These are phyloP conservation scores for Helicoverpa armigera DNA, from an alignment of 1,140 invertebrate genomes.

Conservation along the genomic window DNA sequence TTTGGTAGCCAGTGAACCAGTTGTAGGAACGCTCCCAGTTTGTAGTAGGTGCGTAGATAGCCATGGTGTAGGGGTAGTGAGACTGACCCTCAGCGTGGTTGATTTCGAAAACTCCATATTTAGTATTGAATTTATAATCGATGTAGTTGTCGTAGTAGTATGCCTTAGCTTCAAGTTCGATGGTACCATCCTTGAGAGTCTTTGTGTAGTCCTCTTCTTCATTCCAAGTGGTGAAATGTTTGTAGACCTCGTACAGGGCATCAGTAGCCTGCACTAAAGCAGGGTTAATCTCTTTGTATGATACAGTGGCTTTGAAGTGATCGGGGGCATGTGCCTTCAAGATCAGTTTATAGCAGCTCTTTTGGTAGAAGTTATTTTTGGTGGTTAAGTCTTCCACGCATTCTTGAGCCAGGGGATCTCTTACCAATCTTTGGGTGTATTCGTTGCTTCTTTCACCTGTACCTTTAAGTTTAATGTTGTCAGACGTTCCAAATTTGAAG, in stretches of 20 bases:
- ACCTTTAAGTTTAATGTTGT: conserved; percentile 81
- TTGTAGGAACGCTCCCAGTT: conserved; percentile 75
- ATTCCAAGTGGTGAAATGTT: conserved; percentile 68
- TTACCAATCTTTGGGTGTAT: conserved; percentile 82
- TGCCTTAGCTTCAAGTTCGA: conserved; percentile 81
- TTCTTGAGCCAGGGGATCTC: conserved; percentile 72
- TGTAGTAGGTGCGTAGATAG: conserved; percentile 80
- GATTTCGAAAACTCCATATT: conserved; percentile 72
- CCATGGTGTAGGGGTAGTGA: conserved; percentile 66
- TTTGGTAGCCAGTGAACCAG: conserved; percentile 71
- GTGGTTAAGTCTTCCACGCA: conserved; percentile 85
- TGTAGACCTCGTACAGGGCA: conserved; percentile 70
- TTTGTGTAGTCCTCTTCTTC: conserved; percentile 72
- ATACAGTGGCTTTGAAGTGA: conserved; percentile 74
- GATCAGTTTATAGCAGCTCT: conserved; percentile 86
- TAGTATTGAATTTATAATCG: conserved; percentile 79
- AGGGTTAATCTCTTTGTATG: conserved; percentile 82
- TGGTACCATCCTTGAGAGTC: conserved; percentile 78
- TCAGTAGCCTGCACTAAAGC: conserved; percentile 64
- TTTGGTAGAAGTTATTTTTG: conserved; percentile 85
- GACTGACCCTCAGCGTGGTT: conserved; percentile 76
- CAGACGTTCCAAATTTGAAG: conserved; percentile 83
- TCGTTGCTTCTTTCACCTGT: conserved; percentile 82
- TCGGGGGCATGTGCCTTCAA: conserved; percentile 84
- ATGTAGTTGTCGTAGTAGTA: conserved; percentile 73